Conservation (phyloP, 2,797 vertebrate genomes). For the Poecilia gillii region DNA sequence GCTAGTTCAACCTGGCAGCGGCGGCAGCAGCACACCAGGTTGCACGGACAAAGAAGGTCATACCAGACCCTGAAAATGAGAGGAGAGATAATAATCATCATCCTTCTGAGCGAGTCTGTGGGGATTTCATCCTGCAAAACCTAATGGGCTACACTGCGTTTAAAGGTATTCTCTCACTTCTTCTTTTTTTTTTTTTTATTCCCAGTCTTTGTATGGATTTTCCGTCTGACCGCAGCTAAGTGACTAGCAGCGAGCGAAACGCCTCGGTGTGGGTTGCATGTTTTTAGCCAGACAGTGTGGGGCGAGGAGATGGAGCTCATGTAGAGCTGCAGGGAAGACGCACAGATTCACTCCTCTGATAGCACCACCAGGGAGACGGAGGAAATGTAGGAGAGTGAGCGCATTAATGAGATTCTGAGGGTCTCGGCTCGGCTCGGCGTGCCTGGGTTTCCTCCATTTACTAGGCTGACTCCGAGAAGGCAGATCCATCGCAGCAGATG, state of each 20-base stretch:
- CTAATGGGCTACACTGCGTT: conserved; percentile 48
- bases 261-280: conserved; percentile 48
- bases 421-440: background rate
- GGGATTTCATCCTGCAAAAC: conserved; percentile 25
- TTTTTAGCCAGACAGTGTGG: conserved; percentile 46
- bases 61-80: conserved; percentile 64
- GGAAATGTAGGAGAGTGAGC: conserved; percentile 15
- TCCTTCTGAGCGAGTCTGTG: conserved; percentile 29
- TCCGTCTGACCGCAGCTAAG: conserved; percentile 39
- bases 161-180: conserved; percentile 28
- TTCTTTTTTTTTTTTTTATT: background rate
- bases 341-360: conserved; percentile 51
- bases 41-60: conserved; percentile 70
- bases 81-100: conserved; percentile 72
- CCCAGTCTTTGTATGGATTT: conserved; percentile 59
- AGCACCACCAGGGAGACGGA: conserved; percentile 35
- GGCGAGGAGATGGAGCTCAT: conserved; percentile 44
- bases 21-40: conserved; percentile 49
- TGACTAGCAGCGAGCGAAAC: conserved; percentile 36
- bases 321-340: conserved; percentile 58
- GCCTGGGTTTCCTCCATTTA: conserved; percentile 19
- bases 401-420: conserved; percentile 6
- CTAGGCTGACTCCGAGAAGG: conserved; percentile 11
- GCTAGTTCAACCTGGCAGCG: conserved; percentile 59
- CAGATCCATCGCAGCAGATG: conserved; percentile 23